Evolutionary conservation across 2,888 invertebrate species (phyloP).

Genomic region (Abscondita cerata): DNA sequence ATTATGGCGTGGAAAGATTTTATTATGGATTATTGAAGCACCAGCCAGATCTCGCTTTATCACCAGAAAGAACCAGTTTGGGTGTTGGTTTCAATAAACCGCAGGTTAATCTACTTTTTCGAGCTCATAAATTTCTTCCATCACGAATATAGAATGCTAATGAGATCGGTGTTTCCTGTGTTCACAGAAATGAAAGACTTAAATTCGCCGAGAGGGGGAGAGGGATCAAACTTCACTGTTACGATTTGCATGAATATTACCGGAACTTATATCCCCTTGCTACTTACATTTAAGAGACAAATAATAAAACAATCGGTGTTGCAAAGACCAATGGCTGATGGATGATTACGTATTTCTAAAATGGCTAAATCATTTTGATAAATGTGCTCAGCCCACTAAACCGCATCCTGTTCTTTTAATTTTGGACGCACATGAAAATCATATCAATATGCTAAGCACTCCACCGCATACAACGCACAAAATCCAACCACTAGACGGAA

Average conservation of each 20-base stretch:
- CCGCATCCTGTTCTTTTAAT: no score
- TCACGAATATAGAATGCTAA: slow-evolving; percentile 8
- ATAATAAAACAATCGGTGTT: neutral
- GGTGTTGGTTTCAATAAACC: slow-evolving; percentile 13
- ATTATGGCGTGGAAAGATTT: neutral
- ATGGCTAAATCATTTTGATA: no score
- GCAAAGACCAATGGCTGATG: slow-evolving; percentile 2
- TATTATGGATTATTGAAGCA: neutral
- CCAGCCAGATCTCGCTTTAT: slow-evolving; percentile 2
- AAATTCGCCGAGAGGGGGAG: neutral
- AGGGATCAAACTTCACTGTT: no score
- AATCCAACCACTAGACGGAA: no score
- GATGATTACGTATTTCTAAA: neutral
- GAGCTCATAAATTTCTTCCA: slow-evolving; percentile 3
- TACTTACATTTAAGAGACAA: slow-evolving; percentile 4
- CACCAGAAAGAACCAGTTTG: slow-evolving; percentile 9
- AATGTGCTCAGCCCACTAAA: no score
- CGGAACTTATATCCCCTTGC: neutral
- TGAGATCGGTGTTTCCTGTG: slow-evolving; percentile 3
- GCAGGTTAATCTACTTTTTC: slow-evolving; percentile 9
- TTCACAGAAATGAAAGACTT: neutral
- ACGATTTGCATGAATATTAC: no score
- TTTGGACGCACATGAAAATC: no score
- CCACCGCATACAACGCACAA: no score
- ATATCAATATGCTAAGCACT: no score